Evolutionary conservation across 2,888 invertebrate genomes (phyloP).

Genomic region (Serrognathus titanus): DNA sequence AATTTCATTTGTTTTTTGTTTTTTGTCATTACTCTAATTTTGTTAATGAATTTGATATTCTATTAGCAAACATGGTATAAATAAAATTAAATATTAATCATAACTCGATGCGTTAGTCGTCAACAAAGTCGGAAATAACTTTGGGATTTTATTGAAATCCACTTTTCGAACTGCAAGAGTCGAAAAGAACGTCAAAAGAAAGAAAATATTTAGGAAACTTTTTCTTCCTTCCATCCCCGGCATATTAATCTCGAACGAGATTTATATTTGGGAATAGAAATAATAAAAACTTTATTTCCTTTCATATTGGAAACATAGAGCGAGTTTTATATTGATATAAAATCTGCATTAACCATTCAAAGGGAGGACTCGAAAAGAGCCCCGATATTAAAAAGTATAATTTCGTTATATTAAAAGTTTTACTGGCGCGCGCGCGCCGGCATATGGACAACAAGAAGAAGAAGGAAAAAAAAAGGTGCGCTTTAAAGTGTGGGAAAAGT

Average conservation of each 20-base stretch:
- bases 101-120: no score
- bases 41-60: no score
- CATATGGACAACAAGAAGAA: conserved; percentile 30
- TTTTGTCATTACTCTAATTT: no score
- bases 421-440: conserved; percentile 25
- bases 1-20: no score
- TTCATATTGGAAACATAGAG: conserved; percentile 10
- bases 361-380: conserved; percentile 9
- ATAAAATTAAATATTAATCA: no score
- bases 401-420: conserved; percentile 36
- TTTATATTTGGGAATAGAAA: not conserved
- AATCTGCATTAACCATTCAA: conserved; percentile 19
- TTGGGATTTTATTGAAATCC: no score
- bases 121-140: no score
- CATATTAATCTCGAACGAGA: conserved; percentile 9
- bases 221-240: not conserved
- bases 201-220: no score
- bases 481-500: no score
- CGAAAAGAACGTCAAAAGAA: no score
- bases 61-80: no score
- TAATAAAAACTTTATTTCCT: conserved; percentile 11
- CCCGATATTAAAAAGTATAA: conserved; percentile 30
- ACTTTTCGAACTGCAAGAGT: no score
- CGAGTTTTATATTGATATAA: conserved; percentile 17
- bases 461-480: not conserved